Evolutionary conservation across 2,888 invertebrate genomes (phyloP).

Genomic region (Cyrtodaria siliqua): DNA sequence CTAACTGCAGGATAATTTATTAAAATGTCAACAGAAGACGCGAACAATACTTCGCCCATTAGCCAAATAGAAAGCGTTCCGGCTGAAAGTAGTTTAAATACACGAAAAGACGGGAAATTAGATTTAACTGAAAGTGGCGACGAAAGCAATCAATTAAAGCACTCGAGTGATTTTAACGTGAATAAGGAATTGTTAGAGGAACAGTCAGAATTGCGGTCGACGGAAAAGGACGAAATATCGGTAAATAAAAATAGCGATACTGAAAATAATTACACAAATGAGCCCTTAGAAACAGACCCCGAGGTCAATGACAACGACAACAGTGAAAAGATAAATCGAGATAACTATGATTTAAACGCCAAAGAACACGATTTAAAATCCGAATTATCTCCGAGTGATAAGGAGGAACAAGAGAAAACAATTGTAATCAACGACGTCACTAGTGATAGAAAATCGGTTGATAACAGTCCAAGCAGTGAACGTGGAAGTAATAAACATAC

Average conservation of each 20-base stretch:
- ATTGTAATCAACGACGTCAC: too few relatives aligned
- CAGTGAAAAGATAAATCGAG: too few relatives aligned
- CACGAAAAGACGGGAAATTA: not conserved
- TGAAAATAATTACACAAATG: not conserved
- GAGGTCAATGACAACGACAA: not conserved
- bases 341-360: too few relatives aligned
- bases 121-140: not conserved
- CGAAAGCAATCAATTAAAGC: conserved; percentile 13
- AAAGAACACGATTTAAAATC: too few relatives aligned
- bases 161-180: conserved; percentile 18
- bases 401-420: too few relatives aligned
- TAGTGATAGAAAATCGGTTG: not conserved
- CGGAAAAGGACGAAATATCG: conserved; percentile 18
- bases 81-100: conserved; percentile 7
- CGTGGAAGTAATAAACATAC: too few relatives aligned
- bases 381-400: too few relatives aligned
- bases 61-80: conserved; percentile 10
- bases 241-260: conserved; percentile 26
- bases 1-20: conserved; percentile 19
- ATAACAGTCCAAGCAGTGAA: not conserved
- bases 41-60: conserved; percentile 12
- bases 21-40: conserved; percentile 35
- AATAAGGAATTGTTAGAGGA: conserved; percentile 3
- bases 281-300: conserved; percentile 1
- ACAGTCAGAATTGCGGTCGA: conserved; percentile 1